Conservation (phyloP, 2,797 vertebrate genomes). For the Yasuhikotakia modesta region DNA sequence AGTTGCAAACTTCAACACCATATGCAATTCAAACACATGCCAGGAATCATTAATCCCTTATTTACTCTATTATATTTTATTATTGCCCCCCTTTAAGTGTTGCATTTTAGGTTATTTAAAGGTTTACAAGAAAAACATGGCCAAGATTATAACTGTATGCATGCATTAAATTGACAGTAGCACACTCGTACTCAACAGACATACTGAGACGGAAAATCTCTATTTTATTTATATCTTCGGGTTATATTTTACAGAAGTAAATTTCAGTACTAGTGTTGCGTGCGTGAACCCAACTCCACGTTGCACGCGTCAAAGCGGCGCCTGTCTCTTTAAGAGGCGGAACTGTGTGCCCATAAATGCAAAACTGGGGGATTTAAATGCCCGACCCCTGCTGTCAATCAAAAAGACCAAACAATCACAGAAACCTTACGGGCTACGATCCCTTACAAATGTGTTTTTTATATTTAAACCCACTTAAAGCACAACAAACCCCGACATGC, state of each 20-base stretch:
- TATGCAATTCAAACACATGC: background rate
- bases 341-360: constrained; percentile 73
- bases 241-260: background rate
- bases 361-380: constrained; percentile 88
- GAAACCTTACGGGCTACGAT: constrained; percentile 58
- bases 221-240: background rate
- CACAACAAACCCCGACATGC: background rate
- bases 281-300: background rate
- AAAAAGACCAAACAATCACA: constrained; percentile 78
- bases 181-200: background rate
- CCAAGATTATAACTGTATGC: too few relatives aligned
- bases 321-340: constrained; percentile 58
- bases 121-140: background rate
- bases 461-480: background rate
- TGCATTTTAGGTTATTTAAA: background rate
- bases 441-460: constrained; percentile 10
- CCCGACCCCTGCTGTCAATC: constrained; percentile 86
- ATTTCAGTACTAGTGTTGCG: background rate
- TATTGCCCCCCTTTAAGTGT: background rate
- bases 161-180: background rate
- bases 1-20: background rate
- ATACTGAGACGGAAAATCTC: background rate
- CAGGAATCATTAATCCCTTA: background rate
- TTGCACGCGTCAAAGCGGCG: constrained; percentile 14
- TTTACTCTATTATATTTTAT: background rate